A percentile compares a stretch with the other conserved stretches of the same genome.
phyloP scores from a whole-genome alignment of 53 echinoderm and acorn worm genomes.

The Henricia sp. region DNA sequence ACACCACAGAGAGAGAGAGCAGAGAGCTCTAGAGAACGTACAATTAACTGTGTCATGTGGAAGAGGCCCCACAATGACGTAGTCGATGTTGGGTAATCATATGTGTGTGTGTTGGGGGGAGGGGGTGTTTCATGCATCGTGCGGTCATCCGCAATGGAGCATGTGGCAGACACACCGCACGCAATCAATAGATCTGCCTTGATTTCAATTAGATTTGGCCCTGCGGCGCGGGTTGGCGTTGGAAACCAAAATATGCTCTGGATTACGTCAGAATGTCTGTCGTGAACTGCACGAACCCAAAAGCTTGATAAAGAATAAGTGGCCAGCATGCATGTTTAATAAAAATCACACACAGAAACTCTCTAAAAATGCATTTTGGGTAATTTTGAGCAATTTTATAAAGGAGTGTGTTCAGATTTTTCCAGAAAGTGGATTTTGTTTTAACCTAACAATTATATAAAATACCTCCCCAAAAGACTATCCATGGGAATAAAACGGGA shows the following conservation, averaged over 20 bases:
- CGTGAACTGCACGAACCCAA: not conserved
- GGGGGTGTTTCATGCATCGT: not conserved
- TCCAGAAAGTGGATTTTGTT: too few species aligned
- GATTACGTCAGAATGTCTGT: constrained; percentile 28
- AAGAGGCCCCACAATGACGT: constrained; percentile 32
- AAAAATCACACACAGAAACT: too few species aligned
- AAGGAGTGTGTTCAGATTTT: too few species aligned
- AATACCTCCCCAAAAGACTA: too few species aligned
- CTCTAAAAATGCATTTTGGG: too few species aligned
- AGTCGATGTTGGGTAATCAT: not conserved
- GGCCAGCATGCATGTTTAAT: not conserved
- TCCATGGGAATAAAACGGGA: too few species aligned
- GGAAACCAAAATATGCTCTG: constrained; percentile 11
- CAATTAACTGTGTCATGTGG: not conserved
- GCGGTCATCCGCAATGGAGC: not conserved
- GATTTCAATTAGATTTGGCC: constrained; percentile 53
- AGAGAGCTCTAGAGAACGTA: too few species aligned
- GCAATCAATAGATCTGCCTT: constrained; percentile 45
- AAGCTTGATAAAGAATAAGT: not conserved
- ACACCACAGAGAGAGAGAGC: too few species aligned
- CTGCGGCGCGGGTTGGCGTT: constrained; percentile 19
- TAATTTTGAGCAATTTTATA: too few species aligned
- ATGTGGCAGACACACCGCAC: not conserved
- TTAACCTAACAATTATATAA: too few species aligned
- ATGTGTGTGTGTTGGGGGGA: constrained; percentile 18